Conservation (phyloP, 2,113 vertebrate genomes). For the Collichthys lucidus region DNA sequence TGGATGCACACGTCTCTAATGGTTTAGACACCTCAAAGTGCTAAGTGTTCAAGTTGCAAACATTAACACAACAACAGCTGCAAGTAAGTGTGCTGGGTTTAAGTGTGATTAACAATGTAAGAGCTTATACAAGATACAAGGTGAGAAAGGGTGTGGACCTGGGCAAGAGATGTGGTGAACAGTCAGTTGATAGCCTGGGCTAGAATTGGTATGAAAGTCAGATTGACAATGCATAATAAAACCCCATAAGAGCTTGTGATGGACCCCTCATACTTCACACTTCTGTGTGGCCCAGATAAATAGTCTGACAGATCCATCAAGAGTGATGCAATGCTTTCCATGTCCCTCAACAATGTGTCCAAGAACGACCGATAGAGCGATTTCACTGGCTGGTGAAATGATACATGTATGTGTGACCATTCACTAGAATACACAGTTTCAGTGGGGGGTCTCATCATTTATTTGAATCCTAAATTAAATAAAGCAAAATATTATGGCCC, state of each 20-base stretch:
- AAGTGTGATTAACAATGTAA: neutral
- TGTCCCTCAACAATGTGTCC: slow-evolving; percentile 21
- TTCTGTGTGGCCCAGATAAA: slow-evolving; percentile 39
- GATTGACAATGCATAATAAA: neutral
- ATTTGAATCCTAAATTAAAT: neutral
- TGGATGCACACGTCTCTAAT: neutral
- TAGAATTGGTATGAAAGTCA: slow-evolving; percentile 20
- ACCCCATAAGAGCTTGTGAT: slow-evolving; percentile 18
- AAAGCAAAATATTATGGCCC: neutral
- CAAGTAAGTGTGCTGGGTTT: neutral
- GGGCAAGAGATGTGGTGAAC: slow-evolving; percentile 16
- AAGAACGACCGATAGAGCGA: slow-evolving; percentile 5
- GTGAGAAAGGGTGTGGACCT: slow-evolving; percentile 7
- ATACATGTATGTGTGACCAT: neutral
- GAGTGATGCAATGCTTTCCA: slow-evolving; percentile 35
- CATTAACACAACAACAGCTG: neutral
- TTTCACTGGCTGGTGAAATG: neutral
- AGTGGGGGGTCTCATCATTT: neutral
- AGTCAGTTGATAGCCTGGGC: neutral
- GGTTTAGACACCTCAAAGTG: neutral
- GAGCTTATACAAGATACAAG: neutral
- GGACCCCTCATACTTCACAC: slow-evolving; percentile 12
- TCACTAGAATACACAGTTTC: too few species aligned
- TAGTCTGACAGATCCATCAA: slow-evolving; percentile 26
- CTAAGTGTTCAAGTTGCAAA: neutral